phyloP scores from a whole-genome alignment of 1,140 invertebrate species.

The Temnothorax curvispinosus region DNA sequence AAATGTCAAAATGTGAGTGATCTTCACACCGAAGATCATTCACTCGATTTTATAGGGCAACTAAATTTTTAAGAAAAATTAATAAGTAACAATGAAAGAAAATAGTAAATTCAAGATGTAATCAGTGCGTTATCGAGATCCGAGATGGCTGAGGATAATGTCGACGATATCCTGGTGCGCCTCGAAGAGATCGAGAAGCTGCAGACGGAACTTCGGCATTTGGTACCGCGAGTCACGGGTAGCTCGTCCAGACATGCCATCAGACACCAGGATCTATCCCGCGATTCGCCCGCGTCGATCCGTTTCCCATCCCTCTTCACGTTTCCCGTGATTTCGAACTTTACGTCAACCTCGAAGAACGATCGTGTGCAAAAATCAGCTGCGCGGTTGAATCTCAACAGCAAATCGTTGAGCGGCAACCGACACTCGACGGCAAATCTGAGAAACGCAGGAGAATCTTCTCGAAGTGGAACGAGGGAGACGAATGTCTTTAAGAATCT shows the following conservation, averaged over 20 bases:
- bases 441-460: background rate
- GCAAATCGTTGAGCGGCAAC: background rate
- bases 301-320: slow-evolving; percentile 49
- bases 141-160: slow-evolving; percentile 44
- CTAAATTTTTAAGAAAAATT: slow-evolving; percentile 32
- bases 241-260: slow-evolving; percentile 1
- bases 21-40: slow-evolving; percentile 43
- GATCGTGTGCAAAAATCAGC: slow-evolving; percentile 18
- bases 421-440: background rate
- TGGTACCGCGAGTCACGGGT: slow-evolving; percentile 42
- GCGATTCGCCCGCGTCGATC: slow-evolving; percentile 14
- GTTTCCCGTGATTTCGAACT: slow-evolving; percentile 31
- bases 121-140: background rate
- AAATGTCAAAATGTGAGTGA: slow-evolving; percentile 4
- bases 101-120: slow-evolving; percentile 39
- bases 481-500: background rate
- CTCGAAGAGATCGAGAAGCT: slow-evolving; percentile 72
- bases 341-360: background rate
- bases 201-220: slow-evolving; percentile 60
- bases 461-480: background rate
- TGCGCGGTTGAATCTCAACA: slow-evolving; percentile 9
- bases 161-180: slow-evolving; percentile 60
- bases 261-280: background rate
- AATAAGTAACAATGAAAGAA: background rate
- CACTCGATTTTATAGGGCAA: background rate